Conservation (phyloP, 2,797 vertebrate species). For the Gobio occitaniae region DNA sequence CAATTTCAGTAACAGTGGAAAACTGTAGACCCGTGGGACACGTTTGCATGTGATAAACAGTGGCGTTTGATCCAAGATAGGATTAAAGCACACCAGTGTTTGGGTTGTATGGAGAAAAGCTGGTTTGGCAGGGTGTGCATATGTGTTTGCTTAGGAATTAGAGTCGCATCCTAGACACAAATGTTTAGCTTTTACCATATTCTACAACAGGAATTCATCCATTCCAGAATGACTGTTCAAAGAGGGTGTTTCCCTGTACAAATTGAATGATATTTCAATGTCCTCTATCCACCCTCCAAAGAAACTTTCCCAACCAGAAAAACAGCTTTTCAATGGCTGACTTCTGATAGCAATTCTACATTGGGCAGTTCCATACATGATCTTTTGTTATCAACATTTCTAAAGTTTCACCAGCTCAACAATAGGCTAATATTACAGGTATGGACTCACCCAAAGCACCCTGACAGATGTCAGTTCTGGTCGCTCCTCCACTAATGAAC, state of each 20-base stretch:
- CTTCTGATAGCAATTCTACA: no score
- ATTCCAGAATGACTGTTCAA: background rate
- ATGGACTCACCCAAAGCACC: constrained; percentile 84
- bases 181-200: background rate
- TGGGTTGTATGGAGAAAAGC: background rate
- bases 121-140: background rate
- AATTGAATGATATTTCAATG: background rate
- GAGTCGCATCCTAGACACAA: background rate
- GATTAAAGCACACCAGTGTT: background rate
- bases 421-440: background rate
- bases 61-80: background rate
- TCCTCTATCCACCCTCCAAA: background rate
- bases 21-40: background rate
- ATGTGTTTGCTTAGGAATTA: background rate
- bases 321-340: background rate
- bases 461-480: constrained; percentile 89
- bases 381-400: background rate
- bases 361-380: background rate
- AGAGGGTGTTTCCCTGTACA: background rate
- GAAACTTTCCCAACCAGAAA: constrained; percentile 2
- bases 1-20: background rate
- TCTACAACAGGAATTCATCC: background rate
- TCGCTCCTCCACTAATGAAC: constrained; percentile 83
- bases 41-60: background rate
- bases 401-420: constrained; percentile 3